These are phyloP conservation scores for Gila robusta DNA, from an alignment of 2,797 vertebrate genomes.

Conservation along the genomic window DNA sequence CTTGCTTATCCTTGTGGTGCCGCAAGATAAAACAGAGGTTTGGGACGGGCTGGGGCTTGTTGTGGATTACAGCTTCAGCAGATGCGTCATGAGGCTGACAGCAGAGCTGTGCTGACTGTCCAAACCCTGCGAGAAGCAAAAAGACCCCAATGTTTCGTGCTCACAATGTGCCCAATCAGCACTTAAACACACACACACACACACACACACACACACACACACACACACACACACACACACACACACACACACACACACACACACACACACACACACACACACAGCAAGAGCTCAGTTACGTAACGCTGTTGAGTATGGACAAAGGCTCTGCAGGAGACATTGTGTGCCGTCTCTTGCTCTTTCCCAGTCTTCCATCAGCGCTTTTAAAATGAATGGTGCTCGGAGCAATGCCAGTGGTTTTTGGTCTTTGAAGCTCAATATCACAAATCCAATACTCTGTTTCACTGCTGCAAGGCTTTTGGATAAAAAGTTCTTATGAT, in stretches of 20 bases:
- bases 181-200: neutral
- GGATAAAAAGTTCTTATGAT: neutral
- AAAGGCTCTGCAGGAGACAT: constrained; percentile 30
- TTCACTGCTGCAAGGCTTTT: neutral
- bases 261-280: neutral
- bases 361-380: constrained; percentile 21
- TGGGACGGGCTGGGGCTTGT: constrained; percentile 18
- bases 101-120: neutral
- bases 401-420: neutral
- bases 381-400: constrained; percentile 12
- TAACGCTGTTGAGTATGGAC: constrained; percentile 36
- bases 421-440: constrained; percentile 11
- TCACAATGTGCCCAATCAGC: constrained; percentile 35
- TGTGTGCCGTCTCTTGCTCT: constrained; percentile 35
- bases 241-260: neutral
- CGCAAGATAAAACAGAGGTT: neutral
- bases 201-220: neutral
- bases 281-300: constrained; percentile 30
- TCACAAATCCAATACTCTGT: constrained; percentile 16
- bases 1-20: neutral
- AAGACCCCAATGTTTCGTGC: constrained; percentile 31
- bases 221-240: neutral
- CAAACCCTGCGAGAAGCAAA: constrained; percentile 51
- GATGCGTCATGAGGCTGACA: constrained; percentile 31
- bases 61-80: constrained; percentile 23